Conservation (phyloP, 2,113 vertebrate species). For the Lepisosteus osseus region DNA sequence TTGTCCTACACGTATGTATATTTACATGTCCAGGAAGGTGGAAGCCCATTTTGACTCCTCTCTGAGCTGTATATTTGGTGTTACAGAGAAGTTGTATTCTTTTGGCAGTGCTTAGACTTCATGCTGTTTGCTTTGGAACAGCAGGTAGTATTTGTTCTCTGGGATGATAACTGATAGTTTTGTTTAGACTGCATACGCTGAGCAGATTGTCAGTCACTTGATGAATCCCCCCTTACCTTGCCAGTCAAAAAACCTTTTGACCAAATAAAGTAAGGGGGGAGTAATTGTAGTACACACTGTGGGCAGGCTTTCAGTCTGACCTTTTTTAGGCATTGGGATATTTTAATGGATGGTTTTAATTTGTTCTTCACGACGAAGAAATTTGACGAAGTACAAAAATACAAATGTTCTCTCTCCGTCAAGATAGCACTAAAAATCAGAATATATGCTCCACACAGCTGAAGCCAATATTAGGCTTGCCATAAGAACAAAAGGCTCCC, state of each 20-base stretch:
- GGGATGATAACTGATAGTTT: no score
- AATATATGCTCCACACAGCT: not conserved
- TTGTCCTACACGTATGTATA: no score
- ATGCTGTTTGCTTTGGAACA: not conserved
- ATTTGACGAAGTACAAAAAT: not conserved
- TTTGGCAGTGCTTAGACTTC: not conserved
- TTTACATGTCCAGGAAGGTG: no score
- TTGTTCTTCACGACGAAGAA: not conserved
- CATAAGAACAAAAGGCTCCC: slow-evolving; percentile 6
- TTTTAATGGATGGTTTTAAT: no score
- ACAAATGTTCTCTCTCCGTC: not conserved
- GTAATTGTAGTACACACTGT: no score
- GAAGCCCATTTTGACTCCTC: no score
- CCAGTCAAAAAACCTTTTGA: not conserved
- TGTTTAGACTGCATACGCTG: no score
- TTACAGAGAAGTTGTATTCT: not conserved
- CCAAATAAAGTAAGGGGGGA: not conserved
- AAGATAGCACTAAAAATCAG: not conserved
- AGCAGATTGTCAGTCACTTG: no score
- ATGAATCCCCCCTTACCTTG: no score
- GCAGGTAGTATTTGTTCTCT: not conserved
- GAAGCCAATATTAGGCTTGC: slow-evolving; percentile 11
- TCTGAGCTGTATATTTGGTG: no score
- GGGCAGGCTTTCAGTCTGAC: no score
- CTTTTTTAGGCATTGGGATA: no score